Evolutionary conservation across 92 coral and sea anemone genomes (phyloP), one percentile per base, ranked within the genome.

Genomic region (Muricea muricata): DNA sequence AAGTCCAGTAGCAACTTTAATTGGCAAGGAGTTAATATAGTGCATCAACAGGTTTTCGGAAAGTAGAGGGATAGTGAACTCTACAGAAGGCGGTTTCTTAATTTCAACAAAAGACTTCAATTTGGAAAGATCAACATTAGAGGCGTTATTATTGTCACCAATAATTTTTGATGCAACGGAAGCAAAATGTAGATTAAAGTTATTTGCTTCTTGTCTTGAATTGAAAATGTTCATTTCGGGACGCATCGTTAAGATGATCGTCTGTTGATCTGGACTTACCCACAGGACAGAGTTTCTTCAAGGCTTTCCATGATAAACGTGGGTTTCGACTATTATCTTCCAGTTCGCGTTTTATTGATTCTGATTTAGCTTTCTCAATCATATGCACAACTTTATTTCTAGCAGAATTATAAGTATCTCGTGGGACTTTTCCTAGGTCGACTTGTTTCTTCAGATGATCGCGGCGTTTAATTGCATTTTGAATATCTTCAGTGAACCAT

Each of bases 331-430:
- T n/a, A n/a, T n/a, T n/a, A n/a, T n/a, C n/a, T n/a, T n/a, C n/a
- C n/a, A n/a, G 9, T 37, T 37, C 9, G 9, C 42, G 4, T 82
- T 74, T 81, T 83, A 31, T 63, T 82, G 15, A 31, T 73, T 81
- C 67, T 87, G 71, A 35, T 42, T 73, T 87, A 32, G 83, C 83
- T 81, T 81, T 87, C 60, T 81, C 84, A 26, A 87, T 52, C 65
- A 87, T 87, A 28, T 66, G 85, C 1, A 75, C 87, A 76, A 63
- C 87, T 87, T 73, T 87, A 76, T 82, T 87, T 82, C 84, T 82
- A 21, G 87, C 87, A 46, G 87, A 83, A 7, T 81, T 87, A 66
- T 82, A 87, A 24, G 80, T 39, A 11, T 46, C 66, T 11, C 74
- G 72, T 73, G 8, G 78, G 25, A 86, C 86, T 41, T 87, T 80